Conservation (phyloP, 2,113 vertebrate species). For the Leptodactylus fuscus region DNA sequence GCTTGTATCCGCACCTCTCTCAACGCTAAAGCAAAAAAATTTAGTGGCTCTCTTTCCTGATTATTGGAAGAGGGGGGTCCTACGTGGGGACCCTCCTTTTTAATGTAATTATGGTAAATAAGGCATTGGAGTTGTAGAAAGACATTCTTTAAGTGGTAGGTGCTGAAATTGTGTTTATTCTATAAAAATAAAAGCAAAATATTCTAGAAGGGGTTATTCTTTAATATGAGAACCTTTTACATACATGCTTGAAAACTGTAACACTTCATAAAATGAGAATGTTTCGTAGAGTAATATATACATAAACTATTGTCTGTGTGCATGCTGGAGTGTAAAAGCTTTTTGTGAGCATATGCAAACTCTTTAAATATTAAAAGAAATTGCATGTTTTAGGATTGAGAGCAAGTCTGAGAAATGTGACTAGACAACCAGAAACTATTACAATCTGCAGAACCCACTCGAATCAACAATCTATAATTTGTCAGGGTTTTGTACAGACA, state of each 20-base stretch:
- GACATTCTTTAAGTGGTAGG: no score
- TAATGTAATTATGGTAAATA: no score
- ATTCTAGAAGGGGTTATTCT: no score
- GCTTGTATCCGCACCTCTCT: no score
- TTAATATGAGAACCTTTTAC: no score
- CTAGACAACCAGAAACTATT: constrained; percentile 52
- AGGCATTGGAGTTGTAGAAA: no score
- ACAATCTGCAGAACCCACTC: constrained; percentile 44
- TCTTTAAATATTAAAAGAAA: constrained; percentile 51
- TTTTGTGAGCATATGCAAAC: constrained; percentile 15
- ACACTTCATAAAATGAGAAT: background rate
- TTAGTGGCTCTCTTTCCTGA: no score
- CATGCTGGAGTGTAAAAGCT: constrained; percentile 26
- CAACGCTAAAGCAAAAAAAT: no score
- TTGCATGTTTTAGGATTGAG: constrained; percentile 30
- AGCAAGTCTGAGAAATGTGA: constrained; percentile 44
- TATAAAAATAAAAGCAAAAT: no score
- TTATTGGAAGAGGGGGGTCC: no score
- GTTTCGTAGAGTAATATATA: background rate
- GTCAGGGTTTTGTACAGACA: constrained; percentile 43
- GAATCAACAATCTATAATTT: constrained; percentile 49
- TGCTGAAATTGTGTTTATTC: no score
- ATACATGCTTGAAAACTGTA: background rate
- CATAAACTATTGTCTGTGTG: background rate
- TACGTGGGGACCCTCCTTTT: no score